Base-by-base conservation (phyloP, 2,888 invertebrate species). In the Leptopilina myrica region DNA sequence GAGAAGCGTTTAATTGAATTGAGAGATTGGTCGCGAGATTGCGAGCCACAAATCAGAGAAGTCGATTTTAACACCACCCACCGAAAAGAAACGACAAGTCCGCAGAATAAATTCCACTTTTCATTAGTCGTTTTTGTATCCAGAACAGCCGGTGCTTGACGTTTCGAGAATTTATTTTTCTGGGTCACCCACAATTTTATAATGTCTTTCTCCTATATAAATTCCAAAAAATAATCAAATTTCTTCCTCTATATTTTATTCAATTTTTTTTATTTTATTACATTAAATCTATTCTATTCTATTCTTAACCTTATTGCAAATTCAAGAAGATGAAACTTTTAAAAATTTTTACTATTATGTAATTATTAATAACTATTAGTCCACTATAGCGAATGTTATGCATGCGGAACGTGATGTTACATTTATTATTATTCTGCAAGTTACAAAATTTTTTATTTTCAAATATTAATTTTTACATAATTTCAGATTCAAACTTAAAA, bases 1-100 rank as follows among this genome's bases (percentile, higher is more conserved):
- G 73, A 73, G 33, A 49, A 53, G 49, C 49, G 73, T 73, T 73
- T 73, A 73, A 73, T 73, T 56, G 73, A 73, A 73, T 73, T 73
- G 73, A 73, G n/a, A 56, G 73, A 73, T 73, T 20, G 53, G 14
- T 14, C 33, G 8, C 43, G 53, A 73, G 53, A 73, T 73, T 73
- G 73, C 56, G 73, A 26, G 56, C 56, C 73, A 73, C 73, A 73
- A 73, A 73, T 73, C 73, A 73, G 26, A 26, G 14, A 73, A 73
- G 53, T 73, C 73, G 73, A 73, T 73, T 73, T 73, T 20, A 59
- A 7, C 49, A 11, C 49, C 12, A 49, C 49, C 67, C 46, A 53
- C 33, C 33, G 9, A 33, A 73, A 73, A 53, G 73, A 73, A 56
- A 56, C 53, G 73, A 40, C 73, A 73, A 56, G 56, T 26, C 56